Evolutionary conservation across 2,797 vertebrate genomes (phyloP).

Genomic region (Falco biarmicus): DNA sequence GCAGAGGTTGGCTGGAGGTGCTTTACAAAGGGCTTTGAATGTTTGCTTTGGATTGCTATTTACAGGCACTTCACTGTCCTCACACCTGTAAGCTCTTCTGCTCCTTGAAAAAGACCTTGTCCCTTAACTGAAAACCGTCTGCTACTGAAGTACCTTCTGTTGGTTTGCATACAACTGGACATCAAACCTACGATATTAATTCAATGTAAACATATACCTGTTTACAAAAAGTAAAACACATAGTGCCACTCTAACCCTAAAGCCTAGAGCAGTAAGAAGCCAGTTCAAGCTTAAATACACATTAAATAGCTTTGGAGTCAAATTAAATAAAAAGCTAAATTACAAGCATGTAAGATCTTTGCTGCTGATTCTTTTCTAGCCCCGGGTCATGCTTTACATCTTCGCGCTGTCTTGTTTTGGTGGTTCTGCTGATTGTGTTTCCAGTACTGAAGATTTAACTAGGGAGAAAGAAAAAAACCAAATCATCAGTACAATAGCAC

Average conservation of each 20-base stretch:
- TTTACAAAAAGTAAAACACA: slow-evolving; percentile 44
- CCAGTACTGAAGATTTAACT: slow-evolving; percentile 89
- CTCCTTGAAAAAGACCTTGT: neutral
- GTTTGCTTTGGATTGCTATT: slow-evolving; percentile 59
- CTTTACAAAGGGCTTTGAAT: neutral
- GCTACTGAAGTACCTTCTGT: neutral
- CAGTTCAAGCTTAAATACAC: slow-evolving; percentile 42
- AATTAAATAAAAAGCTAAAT: slow-evolving; percentile 65
- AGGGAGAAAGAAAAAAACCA: neutral
- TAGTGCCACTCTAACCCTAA: slow-evolving; percentile 39
- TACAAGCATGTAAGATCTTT: slow-evolving; percentile 43
- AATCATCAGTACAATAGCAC: neutral
- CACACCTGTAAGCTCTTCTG: neutral
- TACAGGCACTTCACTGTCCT: slow-evolving; percentile 63
- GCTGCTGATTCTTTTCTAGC: neutral
- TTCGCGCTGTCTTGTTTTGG: slow-evolving; percentile 64
- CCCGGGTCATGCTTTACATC: slow-evolving; percentile 49
- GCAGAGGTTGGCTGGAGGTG: neutral
- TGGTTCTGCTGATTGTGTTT: slow-evolving; percentile 82
- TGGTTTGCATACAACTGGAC: slow-evolving; percentile 6
- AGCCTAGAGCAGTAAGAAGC: slow-evolving; percentile 57
- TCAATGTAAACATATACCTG: slow-evolving; percentile 63
- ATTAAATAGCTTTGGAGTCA: slow-evolving; percentile 56
- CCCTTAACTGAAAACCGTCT: neutral
- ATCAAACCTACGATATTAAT: neutral